Evolutionary conservation across 2,113 vertebrate species (phyloP), one percentile per base, ranked within the genome.

Genomic region (Paradoxurus hermaphroditus): DNA sequence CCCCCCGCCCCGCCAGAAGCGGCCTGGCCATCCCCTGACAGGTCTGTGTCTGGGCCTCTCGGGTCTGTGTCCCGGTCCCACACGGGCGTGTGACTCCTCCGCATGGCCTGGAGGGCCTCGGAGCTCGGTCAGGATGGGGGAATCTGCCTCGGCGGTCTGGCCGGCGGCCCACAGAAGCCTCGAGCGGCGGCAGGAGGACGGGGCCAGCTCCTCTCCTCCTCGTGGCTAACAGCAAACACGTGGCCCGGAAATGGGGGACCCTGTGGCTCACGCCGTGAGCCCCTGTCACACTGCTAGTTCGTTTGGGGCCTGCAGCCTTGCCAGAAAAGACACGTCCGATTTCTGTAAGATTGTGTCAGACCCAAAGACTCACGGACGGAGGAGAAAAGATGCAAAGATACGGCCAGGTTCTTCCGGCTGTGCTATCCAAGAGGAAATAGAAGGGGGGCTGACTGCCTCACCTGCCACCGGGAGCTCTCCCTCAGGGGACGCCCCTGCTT

Each of bases 381-480:
- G 53, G 51, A 90, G 81, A 0, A 31, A 72, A 72, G 39, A 75
- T 6, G 7, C 18, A 53, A 53, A 89, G 36, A n/a, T n/a, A n/a
- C n/a, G n/a, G n/a, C 27, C 62, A 44, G 70, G 86, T 68, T 39
- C 53, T 13, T n/a, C 39, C 91, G 39, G 59, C 41, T 72, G n/a
- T 36, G 53, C 27, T 53, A 36, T 31, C 46, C 53, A 44, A 65
- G 78, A 77, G 49, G 63, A 68, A 94, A 81, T 0, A 68, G 62
- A 18, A 23, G 70, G 72, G 49, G 11, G 41, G 29, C 49, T n/a
- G 21, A 23, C 2, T 7, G 34, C 31, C 90, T 97, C 93, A 98
- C 97, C 98, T 91, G 93, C 21, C 70, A 97, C 98, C 36, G 75
- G 46, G 46, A 87, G 87, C 21, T 95, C 96, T 56, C 95, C 95